Evolutionary conservation across 2,888 invertebrate genomes (phyloP).

Genomic region (Exocentrus adspersus): DNA sequence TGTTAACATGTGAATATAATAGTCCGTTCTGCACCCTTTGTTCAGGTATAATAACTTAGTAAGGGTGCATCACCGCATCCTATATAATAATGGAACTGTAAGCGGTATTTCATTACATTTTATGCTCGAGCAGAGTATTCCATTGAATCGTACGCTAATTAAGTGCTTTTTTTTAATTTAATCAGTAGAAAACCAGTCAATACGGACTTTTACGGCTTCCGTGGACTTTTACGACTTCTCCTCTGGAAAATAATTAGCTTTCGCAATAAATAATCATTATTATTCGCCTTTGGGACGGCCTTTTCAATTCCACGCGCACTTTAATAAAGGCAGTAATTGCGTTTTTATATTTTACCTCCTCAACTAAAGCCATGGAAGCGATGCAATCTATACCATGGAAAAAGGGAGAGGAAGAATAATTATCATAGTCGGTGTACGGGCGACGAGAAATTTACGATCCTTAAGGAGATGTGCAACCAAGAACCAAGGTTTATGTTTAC

Average conservation of each 20-base stretch:
- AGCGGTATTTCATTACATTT: too few relatives aligned
- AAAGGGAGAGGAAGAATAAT: not conserved
- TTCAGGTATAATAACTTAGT: too few relatives aligned
- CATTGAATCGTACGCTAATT: not conserved
- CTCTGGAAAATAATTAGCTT: not conserved
- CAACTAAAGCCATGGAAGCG: not conserved
- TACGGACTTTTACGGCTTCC: not conserved
- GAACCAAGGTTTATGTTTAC: too few relatives aligned
- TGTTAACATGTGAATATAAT: too few relatives aligned
- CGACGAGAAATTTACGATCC: too few relatives aligned
- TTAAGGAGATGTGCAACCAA: too few relatives aligned
- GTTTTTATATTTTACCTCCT: constrained; percentile 8
- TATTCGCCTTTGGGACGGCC: constrained; percentile 5
- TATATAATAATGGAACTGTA: too few relatives aligned
- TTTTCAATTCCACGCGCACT: not conserved
- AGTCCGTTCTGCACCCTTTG: too few relatives aligned
- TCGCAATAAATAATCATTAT: constrained; percentile 3
- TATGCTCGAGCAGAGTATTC: not conserved
- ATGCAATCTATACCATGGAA: not conserved
- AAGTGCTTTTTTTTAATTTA: not conserved
- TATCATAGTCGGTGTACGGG: too few relatives aligned
- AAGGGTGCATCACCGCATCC: too few relatives aligned
- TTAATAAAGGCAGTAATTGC: not conserved
- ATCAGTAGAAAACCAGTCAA: not conserved
- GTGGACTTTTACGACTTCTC: constrained; percentile 5